Evolutionary conservation across 2,797 vertebrate species (phyloP).

Genomic region (Lepilemur ruficaudatus): DNA sequence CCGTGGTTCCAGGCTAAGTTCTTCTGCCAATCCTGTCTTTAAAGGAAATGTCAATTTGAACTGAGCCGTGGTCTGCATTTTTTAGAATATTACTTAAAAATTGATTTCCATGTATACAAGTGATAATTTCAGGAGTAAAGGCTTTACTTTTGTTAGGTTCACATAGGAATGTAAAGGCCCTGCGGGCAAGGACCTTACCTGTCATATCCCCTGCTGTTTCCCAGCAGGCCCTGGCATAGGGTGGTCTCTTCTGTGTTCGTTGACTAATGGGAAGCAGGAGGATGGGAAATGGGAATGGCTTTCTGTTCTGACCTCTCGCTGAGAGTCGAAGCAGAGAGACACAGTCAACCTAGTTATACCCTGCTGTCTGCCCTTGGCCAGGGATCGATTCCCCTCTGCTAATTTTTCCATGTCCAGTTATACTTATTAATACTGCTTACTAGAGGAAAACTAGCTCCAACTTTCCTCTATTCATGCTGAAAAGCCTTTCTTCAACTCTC

Average conservation of each 20-base stretch:
- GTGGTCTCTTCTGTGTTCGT: neutral
- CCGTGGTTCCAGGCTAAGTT: neutral
- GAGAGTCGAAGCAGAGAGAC: neutral
- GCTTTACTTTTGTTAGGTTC: neutral
- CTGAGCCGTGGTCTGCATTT: neutral
- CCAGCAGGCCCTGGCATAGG: neutral
- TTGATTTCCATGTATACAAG: neutral
- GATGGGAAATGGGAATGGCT: neutral
- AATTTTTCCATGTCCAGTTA: neutral
- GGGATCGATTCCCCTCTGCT: neutral
- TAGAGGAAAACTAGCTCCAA: neutral
- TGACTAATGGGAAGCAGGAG: neutral
- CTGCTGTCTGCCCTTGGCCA: neutral
- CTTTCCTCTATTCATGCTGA: neutral
- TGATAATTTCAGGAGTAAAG: neutral
- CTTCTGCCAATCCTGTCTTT: neutral
- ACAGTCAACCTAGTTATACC: no score
- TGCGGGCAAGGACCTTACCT: neutral
- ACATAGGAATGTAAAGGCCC: neutral
- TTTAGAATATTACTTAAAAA: neutral
- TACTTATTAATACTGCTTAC: neutral
- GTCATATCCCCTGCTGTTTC: neutral
- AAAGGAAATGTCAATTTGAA: neutral
- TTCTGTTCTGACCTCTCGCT: neutral
- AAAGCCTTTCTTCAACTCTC: neutral